Percentiles rank a stretch among this genome's conserved stretches.
These are phyloP conservation scores for Heliconius melpomene DNA, from an alignment of 1,140 invertebrate genomes.

Conservation along the genomic window DNA sequence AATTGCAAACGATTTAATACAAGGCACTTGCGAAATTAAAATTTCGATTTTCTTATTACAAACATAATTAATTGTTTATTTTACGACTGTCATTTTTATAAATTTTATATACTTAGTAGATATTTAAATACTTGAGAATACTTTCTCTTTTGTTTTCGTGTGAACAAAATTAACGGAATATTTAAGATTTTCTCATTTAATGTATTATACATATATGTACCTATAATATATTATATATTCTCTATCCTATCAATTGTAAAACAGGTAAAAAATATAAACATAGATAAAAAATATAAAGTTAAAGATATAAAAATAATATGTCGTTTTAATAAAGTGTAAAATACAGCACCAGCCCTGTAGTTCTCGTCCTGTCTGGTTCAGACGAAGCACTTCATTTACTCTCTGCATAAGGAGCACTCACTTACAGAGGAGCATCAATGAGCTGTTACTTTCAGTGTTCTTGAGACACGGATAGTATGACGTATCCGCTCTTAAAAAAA, in stretches of 20 bases:
- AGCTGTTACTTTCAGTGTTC: slow-evolving; percentile 23
- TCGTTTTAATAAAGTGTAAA: neutral
- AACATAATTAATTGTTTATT: slow-evolving; percentile 1
- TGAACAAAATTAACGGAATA: neutral
- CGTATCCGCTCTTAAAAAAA: neutral
- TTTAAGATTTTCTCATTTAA: neutral
- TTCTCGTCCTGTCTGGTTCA: neutral
- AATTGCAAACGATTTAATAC: slow-evolving; percentile 26
- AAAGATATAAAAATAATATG: too few species aligned
- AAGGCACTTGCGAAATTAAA: slow-evolving; percentile 23
- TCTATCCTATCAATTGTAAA: too few species aligned
- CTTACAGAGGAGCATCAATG: slow-evolving; percentile 31
- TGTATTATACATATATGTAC: too few species aligned
- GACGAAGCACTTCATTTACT: slow-evolving; percentile 17
- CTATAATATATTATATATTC: too few species aligned
- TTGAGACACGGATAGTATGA: neutral
- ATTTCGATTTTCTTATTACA: neutral
- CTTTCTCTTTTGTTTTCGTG: neutral
- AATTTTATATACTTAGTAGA: neutral
- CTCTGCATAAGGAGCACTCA: slow-evolving; percentile 25
- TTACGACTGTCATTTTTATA: neutral
- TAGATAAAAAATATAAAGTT: too few species aligned
- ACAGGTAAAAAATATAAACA: too few species aligned
- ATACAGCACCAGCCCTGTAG: neutral
- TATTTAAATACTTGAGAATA: neutral